phyloP scores from a whole-genome alignment of 2,888 invertebrate species.

The Lasioglossum malachurum region DNA sequence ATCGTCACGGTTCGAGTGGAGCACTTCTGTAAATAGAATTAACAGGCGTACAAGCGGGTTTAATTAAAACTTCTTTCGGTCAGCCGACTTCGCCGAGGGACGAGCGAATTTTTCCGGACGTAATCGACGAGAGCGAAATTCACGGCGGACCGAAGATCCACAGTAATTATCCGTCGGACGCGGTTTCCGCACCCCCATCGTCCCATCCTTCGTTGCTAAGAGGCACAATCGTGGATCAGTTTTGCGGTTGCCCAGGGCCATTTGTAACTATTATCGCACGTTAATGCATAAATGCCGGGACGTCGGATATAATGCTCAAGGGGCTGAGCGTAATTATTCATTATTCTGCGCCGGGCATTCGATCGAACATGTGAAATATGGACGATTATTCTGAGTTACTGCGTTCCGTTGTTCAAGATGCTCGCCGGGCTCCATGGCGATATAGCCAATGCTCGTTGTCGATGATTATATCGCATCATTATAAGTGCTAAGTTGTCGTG shows the following conservation, averaged over 20 bases:
- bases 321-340: slow-evolving; percentile 59
- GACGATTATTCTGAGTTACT: slow-evolving; percentile 61
- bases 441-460: not conserved
- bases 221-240: slow-evolving; percentile 33
- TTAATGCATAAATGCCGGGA: slow-evolving; percentile 55
- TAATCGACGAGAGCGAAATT: slow-evolving; percentile 7
- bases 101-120: slow-evolving; percentile 22
- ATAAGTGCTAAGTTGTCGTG: not conserved
- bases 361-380: slow-evolving; percentile 53
- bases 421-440: slow-evolving; percentile 30
- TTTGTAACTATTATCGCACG: slow-evolving; percentile 62
- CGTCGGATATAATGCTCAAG: slow-evolving; percentile 50
- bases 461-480: not conserved
- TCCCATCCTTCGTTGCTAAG: not conserved
- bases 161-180: slow-evolving; percentile 24
- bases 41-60: slow-evolving; percentile 32
- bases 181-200: slow-evolving; percentile 1
- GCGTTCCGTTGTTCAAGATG: slow-evolving; percentile 30
- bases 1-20: slow-evolving; percentile 23
- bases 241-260: slow-evolving; percentile 47
- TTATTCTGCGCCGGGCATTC: slow-evolving; percentile 54
- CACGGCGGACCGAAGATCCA: not conserved
- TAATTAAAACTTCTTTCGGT: slow-evolving; percentile 50
- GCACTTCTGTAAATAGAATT: slow-evolving; percentile 48
- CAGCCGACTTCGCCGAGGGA: not conserved